Evolutionary conservation across 2,797 vertebrate genomes (phyloP).

Genomic region (Pseudotriccus pelzelni): DNA sequence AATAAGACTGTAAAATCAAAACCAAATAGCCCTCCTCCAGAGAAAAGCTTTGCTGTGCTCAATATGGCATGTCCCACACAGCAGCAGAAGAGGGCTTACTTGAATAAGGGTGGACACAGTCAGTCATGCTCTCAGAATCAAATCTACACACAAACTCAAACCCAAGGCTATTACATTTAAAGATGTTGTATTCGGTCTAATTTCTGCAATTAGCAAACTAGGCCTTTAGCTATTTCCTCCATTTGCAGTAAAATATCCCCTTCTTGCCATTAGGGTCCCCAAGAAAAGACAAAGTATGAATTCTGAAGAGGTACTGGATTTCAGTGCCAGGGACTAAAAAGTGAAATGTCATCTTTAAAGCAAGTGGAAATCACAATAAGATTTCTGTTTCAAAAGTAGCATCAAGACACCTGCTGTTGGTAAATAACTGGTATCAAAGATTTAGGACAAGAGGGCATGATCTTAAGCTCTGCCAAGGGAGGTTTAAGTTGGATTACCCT

Average conservation of each 20-base stretch:
- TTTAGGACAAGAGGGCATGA: background rate
- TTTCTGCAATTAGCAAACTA: slow-evolving; percentile 15
- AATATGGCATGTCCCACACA: background rate
- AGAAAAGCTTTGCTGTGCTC: background rate
- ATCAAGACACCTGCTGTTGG: slow-evolving; percentile 57
- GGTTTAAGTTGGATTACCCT: too few species aligned
- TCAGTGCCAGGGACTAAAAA: slow-evolving; percentile 52
- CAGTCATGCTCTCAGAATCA: background rate
- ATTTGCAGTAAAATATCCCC: slow-evolving; percentile 34
- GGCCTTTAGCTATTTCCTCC: background rate
- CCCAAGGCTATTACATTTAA: slow-evolving; percentile 31
- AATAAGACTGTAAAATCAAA: background rate
- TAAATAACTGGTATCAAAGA: slow-evolving; percentile 54
- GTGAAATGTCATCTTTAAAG: slow-evolving; percentile 67
- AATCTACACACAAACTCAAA: slow-evolving; percentile 19
- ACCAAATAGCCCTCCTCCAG: background rate
- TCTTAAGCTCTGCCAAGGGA: too few species aligned
- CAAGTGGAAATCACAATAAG: slow-evolving; percentile 55
- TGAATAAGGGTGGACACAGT: background rate
- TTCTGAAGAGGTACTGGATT: slow-evolving; percentile 61
- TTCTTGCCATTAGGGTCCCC: slow-evolving; percentile 11
- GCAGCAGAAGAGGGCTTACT: background rate
- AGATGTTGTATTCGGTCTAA: background rate
- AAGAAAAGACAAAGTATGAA: slow-evolving; percentile 56
- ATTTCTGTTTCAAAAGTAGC: slow-evolving; percentile 60